Percentiles rank a stretch among this genome's conserved stretches.
Evolutionary conservation across 2,888 invertebrate genomes (phyloP).

Genomic region (Hipparchia sbordonii): DNA sequence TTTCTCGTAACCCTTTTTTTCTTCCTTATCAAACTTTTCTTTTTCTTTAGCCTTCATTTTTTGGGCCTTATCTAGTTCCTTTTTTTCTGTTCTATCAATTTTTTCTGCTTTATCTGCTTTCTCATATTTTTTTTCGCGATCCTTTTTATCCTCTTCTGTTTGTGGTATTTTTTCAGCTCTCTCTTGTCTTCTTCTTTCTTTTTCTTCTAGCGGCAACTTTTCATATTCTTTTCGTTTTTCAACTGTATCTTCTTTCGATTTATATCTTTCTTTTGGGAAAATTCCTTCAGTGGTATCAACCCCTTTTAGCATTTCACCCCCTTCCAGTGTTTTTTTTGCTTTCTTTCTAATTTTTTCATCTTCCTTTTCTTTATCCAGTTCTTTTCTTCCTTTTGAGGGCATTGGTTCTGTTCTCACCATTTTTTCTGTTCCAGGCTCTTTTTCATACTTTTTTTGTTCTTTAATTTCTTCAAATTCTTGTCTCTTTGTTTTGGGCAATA

Average conservation of each 20-base stretch:
- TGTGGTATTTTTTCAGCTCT: background rate
- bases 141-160: background rate
- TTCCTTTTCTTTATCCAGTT: background rate
- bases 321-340: too few relatives aligned
- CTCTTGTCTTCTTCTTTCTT: background rate
- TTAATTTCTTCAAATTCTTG: background rate
- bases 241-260: background rate
- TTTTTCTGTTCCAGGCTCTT: too few relatives aligned
- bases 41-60: slow-evolving; percentile 18
- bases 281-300: too few relatives aligned
- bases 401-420: background rate
- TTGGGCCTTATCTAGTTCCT: background rate
- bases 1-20: background rate
- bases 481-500: background rate
- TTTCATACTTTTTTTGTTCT: too few relatives aligned
- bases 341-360: background rate
- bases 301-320: too few relatives aligned
- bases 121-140: slow-evolving; percentile 31
- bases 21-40: slow-evolving; percentile 18
- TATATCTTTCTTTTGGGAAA: too few relatives aligned
- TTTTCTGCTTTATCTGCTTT: slow-evolving; percentile 29
- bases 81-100: background rate
- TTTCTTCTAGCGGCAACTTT: too few relatives aligned
- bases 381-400: background rate
- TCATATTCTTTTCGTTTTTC: background rate